Evolutionary conservation across 2,797 vertebrate genomes (phyloP), one percentile per base, ranked within the genome.

Genomic region (Sebastes hubbsi): DNA sequence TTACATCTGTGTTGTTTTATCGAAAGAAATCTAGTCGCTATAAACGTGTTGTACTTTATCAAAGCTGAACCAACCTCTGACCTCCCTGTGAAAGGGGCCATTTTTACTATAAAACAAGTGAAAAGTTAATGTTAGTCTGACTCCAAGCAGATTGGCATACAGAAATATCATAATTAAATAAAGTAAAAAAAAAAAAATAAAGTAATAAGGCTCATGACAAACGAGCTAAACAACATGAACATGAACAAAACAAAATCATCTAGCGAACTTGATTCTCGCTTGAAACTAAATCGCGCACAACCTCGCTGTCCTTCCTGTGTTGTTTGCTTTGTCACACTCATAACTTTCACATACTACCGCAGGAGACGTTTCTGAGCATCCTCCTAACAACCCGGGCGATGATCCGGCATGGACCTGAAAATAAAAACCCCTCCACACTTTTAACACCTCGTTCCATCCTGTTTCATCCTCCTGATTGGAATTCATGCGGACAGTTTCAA

Each of bases 391-490:
- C 20, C 22, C 46, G 7, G 56, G 65, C n/a, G 2, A 3, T 11
- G 55, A 60, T 77, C 32, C 1, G 5, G 7, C 60, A 34, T 24
- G 29, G 36, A 16, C 29, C 9, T 71, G 29, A 1, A 52, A 68
- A 49, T 63, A 22, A 38, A 77, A 70, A 29, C 18, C 14, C 55
- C 55, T 59, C 13, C 12, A 8, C 65, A 25, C 62, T 32, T 55
- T 68, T 59, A 65, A 73, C 30, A 75, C 16, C n/a, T 73, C 38
- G 46, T 74, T 77, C 59, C n/a, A 42, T 63, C 60, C 22, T 14
- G 56, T 77, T 72, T 68, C 38, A 36, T 77, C 63, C 49, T 62
- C 29, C 65, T 27, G 36, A 67, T 78, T 66, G 22, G 55, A 61
- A 61, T 34, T 29, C 62, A 30, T 6, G 20, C 68, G 54, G 68